Base-by-base conservation (phyloP, 2,113 vertebrate genomes). In the Oplegnathus fasciatus region DNA sequence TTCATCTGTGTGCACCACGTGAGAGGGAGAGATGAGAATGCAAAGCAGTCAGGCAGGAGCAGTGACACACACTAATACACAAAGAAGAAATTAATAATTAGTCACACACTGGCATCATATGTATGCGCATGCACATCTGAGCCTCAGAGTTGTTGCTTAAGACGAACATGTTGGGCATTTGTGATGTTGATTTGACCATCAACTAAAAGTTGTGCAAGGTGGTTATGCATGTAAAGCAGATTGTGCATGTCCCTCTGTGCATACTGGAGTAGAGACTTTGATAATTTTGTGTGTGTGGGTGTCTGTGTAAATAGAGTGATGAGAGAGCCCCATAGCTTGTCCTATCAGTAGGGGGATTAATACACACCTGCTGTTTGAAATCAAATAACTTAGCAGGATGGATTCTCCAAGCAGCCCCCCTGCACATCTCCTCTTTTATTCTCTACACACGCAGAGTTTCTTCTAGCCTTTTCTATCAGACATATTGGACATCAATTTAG, bases 41-140 rank as follows among this genome's bases (percentile, higher is more conserved):
- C 86, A 75, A 76, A 87, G 82, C 79, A 91, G 82, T 85, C 71
- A 64, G 82, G 79, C 85, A 75, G 75, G 80, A 88, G 84, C 86
- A 34, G 71, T 83, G 83, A 89, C 88, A 89, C 91, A 87, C 88
- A 70, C 83, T 83, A 84, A 93, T 82, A 89, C 80, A 86, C 82
- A 78, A 75, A 84, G 65, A 85, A 85, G 75, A 87, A 77, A 83
- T 84, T 57, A 91, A 90, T 80, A 91, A 92, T 92, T 86, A 88
- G 91, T 88, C 86, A 80, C 88, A 86, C 80, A 52, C 46, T 50
- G 73, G 58, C 80, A 86, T 84, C 62, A 40, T 77, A 86, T 42
- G 65, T 82, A 85, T 58, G 82, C 77, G 64, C 32, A 17, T 34
- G 62, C 85, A 81, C 74, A 75, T 58, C 32, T 1, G 11, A 26